Evolutionary conservation across 2,888 invertebrate genomes (phyloP).

Genomic region (Luffia ferchaultella): DNA sequence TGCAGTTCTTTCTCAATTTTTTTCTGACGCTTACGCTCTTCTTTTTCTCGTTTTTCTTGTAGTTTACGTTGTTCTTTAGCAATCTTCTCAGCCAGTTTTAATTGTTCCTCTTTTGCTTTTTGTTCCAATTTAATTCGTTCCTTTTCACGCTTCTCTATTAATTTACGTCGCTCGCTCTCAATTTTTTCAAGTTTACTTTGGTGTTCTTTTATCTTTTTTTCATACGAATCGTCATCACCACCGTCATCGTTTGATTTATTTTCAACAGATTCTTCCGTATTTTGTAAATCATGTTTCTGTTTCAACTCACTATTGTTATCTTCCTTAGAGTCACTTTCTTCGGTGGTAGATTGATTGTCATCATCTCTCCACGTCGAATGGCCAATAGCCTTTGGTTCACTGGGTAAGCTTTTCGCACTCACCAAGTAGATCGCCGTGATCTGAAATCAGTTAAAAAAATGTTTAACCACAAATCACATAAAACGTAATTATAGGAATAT

Average conservation of each 20-base stretch:
- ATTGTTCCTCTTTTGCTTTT: constrained; percentile 22
- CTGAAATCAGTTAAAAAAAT: constrained; percentile 27
- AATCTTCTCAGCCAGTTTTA: constrained; percentile 14
- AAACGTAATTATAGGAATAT: neutral
- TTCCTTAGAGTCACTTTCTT: constrained; percentile 9
- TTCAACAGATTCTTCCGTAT: constrained; percentile 15
- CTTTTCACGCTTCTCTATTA: constrained; percentile 22
- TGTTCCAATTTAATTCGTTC: constrained; percentile 19
- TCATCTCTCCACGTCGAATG: constrained; percentile 23
- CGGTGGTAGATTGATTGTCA: neutral
- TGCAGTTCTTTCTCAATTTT: constrained; percentile 19
- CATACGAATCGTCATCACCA: constrained; percentile 17
- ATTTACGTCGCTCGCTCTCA: constrained; percentile 26
- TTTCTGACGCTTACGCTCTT: constrained; percentile 15
- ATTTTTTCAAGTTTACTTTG: constrained; percentile 27
- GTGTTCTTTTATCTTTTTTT: constrained; percentile 26
- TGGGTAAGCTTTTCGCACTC: constrained; percentile 51
- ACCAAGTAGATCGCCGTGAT: constrained; percentile 25
- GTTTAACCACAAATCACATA: constrained; percentile 3
- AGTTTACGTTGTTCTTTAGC: constrained; percentile 13
- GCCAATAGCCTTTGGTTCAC: constrained; percentile 29
- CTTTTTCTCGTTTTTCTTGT: constrained; percentile 14
- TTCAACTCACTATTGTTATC: constrained; percentile 21
- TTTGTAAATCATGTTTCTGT: constrained; percentile 18
- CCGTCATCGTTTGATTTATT: constrained; percentile 20